Evolutionary conservation across 2,888 invertebrate species (phyloP), one percentile per base, ranked within the genome.

Genomic region (Pollenia labialis): DNA sequence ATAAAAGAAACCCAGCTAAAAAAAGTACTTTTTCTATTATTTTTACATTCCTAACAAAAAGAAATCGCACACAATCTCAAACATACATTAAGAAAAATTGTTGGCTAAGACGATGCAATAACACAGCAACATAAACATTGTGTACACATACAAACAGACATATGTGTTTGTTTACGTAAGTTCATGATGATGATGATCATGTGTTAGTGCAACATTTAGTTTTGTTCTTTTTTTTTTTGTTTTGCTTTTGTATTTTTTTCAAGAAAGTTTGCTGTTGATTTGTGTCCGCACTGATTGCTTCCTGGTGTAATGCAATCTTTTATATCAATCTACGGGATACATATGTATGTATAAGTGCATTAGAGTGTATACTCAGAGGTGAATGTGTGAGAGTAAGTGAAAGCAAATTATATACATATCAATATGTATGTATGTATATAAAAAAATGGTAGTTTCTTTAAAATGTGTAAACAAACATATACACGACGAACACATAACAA

Each of bases 221-320:
- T 62, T 44, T 42, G 10, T 76, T 18, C 50, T 80, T 69, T 23
- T 23, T 44, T 52, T 23, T 60, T 48, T 52, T 64, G 68, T 71
- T 60, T 69, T 74, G 32, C 32, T 6, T 62, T 60, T 54, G 10
- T 69, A 16, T 68, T 44, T 46, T 16, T 54, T 56, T 10, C 40
- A 71, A 74, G 18, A 83, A 82, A 85, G 79, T 85, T 87, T 85
- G 75, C 85, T 79, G 87, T 85, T 87, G 87, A 87, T 87, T 85
- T 87, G 87, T 91, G 91, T 91, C 91, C 90, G 90, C 91, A 90
- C 91, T 91, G 91, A 91, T 91, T 91, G 91, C 91, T 91, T 91
- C 91, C 91, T 91, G 89, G 88, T 90, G 89, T 88, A 88, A 86
- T 88, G 84, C 82, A 74, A 81, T 87, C 84, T 87, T 74, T 87